Base-by-base conservation (phyloP, 2,113 vertebrate genomes). In the Hippocampus abdominalis region DNA sequence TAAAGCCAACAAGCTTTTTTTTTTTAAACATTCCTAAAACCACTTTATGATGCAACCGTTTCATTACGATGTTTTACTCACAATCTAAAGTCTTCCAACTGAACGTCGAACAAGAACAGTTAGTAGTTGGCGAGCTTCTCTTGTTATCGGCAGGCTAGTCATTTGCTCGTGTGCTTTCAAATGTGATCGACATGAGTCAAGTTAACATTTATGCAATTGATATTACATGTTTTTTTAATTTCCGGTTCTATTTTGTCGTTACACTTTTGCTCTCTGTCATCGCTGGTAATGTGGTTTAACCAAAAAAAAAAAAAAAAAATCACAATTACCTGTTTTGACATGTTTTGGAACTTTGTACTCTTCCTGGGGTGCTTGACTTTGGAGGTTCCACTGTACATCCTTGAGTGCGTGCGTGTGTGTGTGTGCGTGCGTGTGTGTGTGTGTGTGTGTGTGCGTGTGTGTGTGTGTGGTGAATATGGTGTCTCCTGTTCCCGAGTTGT, bases 401-500 rank as follows among this genome's bases (percentile, higher is more conserved):
- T 60, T 60, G 11, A n/a, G 51, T 54, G 51, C 23, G 21, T 23
- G 21, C 23, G 10, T 12, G 40, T 42, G 40, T 9, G 40, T 40
- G 39, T 4, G 39, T 48, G 2, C 4, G 75, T 84, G 72, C 83
- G 57, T 9, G 23, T 72, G 73, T 79, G 73, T 73, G 68, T 68
- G 49, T n/a, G 44, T 56, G 70, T 42, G 64, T 69, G 62, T 64
- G 29, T 54, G 65, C 40, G 56, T 36, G 54, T 60, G n/a, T 70
- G 66, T n/a, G 46, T 48, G 70, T 16, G 48, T 21, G 54, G 74
- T 65, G 68, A 72, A 18, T 84, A 44, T 78, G 69, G 69, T 54
- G 62, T 87, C 70, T 86, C 77, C 81, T 82, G 74, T 81, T 83
- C 65, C 81, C 72, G 77, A 77, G 54, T 60, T 32, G 57, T 86